Conservation (phyloP, 2,797 vertebrate genomes). For the Otolemur crassicaudatus region DNA sequence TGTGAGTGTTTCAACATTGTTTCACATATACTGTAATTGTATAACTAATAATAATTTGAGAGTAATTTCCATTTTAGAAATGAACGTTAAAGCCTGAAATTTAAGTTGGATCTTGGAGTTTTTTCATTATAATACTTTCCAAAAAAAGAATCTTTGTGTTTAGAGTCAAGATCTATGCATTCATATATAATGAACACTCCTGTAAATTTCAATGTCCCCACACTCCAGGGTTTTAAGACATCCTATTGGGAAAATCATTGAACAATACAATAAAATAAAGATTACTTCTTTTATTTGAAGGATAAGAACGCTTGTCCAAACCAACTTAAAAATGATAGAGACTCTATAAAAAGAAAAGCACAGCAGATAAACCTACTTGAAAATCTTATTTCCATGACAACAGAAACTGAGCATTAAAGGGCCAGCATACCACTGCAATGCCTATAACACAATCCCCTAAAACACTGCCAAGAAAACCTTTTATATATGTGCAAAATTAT, state of each 20-base stretch:
- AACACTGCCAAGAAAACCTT: constrained; percentile 13
- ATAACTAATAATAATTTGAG: background rate
- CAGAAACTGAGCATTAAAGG: constrained; percentile 84
- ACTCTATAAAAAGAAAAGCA: constrained; percentile 86
- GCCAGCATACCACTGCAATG: constrained; percentile 78
- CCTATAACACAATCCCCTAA: background rate
- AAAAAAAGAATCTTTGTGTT: background rate
- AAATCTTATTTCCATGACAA: constrained; percentile 89
- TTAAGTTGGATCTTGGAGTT: background rate
- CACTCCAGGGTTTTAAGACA: constrained; percentile 68
- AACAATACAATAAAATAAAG: constrained; percentile 74
- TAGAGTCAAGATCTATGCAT: background rate
- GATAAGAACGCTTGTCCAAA: constrained; percentile 76
- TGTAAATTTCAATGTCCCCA: constrained; percentile 36
- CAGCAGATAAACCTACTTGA: constrained; percentile 83
- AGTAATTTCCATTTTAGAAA: background rate
- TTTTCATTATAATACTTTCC: background rate
- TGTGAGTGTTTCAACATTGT: background rate
- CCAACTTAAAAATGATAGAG: constrained; percentile 79
- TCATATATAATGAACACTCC: background rate
- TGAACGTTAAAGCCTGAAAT: background rate
- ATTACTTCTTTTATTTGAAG: constrained; percentile 76
- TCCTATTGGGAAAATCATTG: constrained; percentile 59
- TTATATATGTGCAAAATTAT: background rate
- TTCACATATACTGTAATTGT: background rate